Evolutionary conservation across 2,113 vertebrate species (phyloP).

Genomic region (Ageneiosus marmoratus): DNA sequence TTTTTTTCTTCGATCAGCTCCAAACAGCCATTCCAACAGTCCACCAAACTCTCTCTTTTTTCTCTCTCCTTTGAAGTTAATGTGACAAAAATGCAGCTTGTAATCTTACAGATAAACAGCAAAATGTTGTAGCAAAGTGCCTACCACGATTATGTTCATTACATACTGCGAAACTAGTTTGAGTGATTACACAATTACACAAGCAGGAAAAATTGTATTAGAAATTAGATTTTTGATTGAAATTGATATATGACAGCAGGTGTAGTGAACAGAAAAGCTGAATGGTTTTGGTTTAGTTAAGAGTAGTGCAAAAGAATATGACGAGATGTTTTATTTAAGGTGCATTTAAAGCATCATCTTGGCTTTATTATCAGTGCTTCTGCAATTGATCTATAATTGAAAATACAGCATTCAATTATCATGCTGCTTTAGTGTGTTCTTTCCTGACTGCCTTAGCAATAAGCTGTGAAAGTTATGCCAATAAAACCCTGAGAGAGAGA

Average conservation of each 20-base stretch:
- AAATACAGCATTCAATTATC: background rate
- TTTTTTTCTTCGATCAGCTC: background rate
- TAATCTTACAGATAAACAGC: background rate
- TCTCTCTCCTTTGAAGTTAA: too few relatives aligned
- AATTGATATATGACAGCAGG: background rate
- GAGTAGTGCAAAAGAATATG: background rate
- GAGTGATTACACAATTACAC: too few relatives aligned
- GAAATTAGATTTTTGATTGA: background rate
- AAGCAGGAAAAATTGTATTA: too few relatives aligned
- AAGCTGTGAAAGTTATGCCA: slow-evolving; percentile 6
- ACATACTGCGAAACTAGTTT: too few relatives aligned
- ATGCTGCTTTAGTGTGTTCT: background rate
- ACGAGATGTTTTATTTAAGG: background rate
- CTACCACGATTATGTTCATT: background rate
- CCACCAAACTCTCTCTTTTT: background rate
- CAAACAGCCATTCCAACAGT: too few relatives aligned
- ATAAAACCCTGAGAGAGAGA: background rate
- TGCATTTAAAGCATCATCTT: background rate
- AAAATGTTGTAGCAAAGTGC: background rate
- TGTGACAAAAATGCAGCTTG: too few relatives aligned
- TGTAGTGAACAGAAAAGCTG: background rate
- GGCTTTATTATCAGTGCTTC: background rate
- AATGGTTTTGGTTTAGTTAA: background rate
- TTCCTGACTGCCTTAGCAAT: slow-evolving; percentile 7
- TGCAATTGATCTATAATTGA: background rate